Evolutionary conservation across 1,140 invertebrate species (phyloP).

Genomic region (Muscidifurax raptorellus): DNA sequence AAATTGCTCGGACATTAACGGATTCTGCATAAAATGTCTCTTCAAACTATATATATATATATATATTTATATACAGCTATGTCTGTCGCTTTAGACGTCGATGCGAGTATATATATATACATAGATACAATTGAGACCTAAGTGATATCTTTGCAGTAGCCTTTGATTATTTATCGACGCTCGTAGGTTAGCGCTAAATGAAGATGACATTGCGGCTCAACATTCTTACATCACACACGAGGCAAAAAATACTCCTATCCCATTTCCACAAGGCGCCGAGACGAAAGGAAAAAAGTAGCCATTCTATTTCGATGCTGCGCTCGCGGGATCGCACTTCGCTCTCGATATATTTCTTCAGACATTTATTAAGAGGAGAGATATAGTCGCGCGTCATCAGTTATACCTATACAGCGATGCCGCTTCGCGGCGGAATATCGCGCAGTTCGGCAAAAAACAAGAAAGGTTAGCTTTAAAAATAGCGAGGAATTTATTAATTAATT

Average conservation of each 20-base stretch:
- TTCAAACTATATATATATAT: too few relatives aligned
- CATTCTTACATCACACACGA: not conserved
- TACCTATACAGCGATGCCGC: not conserved
- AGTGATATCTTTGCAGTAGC: too few relatives aligned
- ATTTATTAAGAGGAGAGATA: constrained; percentile 11
- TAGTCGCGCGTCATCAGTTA: not conserved
- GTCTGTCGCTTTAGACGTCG: too few relatives aligned
- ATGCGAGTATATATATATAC: too few relatives aligned
- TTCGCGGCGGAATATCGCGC: too few relatives aligned
- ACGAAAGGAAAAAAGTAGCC: not conserved
- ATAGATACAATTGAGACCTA: not conserved
- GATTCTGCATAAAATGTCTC: not conserved
- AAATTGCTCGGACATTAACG: not conserved
- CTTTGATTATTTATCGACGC: constrained; percentile 15
- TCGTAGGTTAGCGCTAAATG: constrained; percentile 15
- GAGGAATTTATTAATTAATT: not conserved
- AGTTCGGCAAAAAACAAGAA: too few relatives aligned
- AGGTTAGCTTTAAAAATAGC: not conserved
- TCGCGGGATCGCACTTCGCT: not conserved
- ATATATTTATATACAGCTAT: too few relatives aligned
- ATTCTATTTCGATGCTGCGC: constrained; percentile 1
- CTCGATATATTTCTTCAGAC: constrained; percentile 1
- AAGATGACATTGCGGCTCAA: constrained; percentile 5
- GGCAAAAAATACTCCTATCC: not conserved
- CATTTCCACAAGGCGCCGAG: not conserved